Evolutionary conservation across 2,113 vertebrate species (phyloP).

Genomic region (Malurus cyaneus): DNA sequence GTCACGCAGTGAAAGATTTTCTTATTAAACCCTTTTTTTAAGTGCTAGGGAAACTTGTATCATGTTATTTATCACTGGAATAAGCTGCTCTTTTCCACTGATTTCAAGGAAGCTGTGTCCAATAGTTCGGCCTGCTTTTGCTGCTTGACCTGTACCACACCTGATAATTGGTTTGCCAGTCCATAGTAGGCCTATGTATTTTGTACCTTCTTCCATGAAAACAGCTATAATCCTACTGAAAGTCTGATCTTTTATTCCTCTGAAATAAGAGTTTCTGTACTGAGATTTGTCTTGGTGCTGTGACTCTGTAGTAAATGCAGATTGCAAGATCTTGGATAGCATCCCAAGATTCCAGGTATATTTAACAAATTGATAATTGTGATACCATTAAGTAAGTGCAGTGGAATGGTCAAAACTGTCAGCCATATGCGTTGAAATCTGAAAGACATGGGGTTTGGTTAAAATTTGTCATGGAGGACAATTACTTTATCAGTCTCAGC

Average conservation of each 20-base stretch:
- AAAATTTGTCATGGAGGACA: background rate
- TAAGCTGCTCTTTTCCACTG: background rate
- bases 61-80: background rate
- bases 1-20: constrained; percentile 5
- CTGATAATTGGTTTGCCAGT: constrained; percentile 20
- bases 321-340: background rate
- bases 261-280: background rate
- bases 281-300: background rate
- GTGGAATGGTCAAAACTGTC: background rate
- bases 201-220: background rate
- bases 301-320: background rate
- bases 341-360: background rate
- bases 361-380: background rate
- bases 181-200: background rate
- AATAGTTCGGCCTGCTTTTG: background rate
- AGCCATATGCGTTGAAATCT: background rate
- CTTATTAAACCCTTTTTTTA: background rate
- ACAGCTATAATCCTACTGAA: background rate
- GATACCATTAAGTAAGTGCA: background rate
- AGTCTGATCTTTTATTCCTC: background rate
- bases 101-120: background rate
- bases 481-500: background rate
- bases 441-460: background rate
- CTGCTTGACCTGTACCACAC: background rate
- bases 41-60: background rate